Evolutionary conservation across 2,113 vertebrate genomes (phyloP), one percentile per base, ranked within the genome.

Genomic region (Microtus richardsoni): DNA sequence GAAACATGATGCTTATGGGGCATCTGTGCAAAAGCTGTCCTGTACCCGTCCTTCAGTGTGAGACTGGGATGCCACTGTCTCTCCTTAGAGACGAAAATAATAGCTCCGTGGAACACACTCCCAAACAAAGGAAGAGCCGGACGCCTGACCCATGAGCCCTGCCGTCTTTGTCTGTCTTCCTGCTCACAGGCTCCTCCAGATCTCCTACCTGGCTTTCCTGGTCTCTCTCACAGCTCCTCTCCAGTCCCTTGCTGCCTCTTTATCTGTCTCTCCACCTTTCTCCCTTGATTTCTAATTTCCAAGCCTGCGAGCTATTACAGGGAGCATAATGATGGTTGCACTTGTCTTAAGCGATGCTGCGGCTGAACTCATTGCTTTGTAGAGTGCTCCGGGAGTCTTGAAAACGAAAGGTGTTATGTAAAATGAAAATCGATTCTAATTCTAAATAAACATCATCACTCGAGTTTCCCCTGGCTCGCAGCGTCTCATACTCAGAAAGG

Each of bases 201-300:
- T 73, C 60, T 68, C 96, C 82, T 30, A 7, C 7, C 87, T 24
- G 33, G 0, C 11, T 36, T 80, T 84, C 88, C 49, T 0, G 5
- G 62, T 85, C 44, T 71, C 64, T 90, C 89, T 71, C 62, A 16
- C 8, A 14, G 62, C 21, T 54, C 60, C 68, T 54, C 93, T 79
- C 24, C 90, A 1, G 2, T 78, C 93, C 91, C 91, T 89, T 1
- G 8, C 79, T 86, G 87, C 75, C 95, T 91, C 96, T 93, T 89
- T 82, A 95, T 95, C 93, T n/a, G 82, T 92, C 93, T 94, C 95
- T 94, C 88, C 95, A 96, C 95, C 96, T 91, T 94, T 89, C 95
- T 97, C 96, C 92, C 96, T 89, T 85, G 92, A 97, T 97, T 97
- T 97, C 97, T 98, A 97, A 98, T 98, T 98, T 96, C 95, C 97